phyloP scores from a whole-genome alignment of 2,888 invertebrate genomes.

The Nymphalis urticae region DNA sequence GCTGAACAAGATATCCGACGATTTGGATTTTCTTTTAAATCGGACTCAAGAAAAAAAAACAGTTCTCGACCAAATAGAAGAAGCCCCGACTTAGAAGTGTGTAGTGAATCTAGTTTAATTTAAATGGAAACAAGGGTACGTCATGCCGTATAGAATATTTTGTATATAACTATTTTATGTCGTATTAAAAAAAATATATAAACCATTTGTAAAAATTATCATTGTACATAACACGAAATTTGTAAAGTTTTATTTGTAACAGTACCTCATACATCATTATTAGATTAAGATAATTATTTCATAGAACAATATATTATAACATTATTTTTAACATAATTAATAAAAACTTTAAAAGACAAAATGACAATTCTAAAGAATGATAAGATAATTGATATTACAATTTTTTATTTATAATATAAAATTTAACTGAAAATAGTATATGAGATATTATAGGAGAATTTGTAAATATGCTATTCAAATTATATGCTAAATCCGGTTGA shows the following conservation, averaged over 20 bases:
- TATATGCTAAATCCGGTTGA: slow-evolving; percentile 6
- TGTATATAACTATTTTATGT: slow-evolving; percentile 38
- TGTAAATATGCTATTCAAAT: slow-evolving; percentile 24
- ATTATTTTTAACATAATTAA: background rate
- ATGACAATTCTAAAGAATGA: too few relatives aligned
- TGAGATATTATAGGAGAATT: slow-evolving; percentile 5
- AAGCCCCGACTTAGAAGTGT: slow-evolving; percentile 65
- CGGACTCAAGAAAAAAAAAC: slow-evolving; percentile 71
- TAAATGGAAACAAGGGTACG: slow-evolving; percentile 67
- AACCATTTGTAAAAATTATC: slow-evolving; percentile 7
- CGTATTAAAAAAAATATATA: background rate
- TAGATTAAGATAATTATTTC: slow-evolving; percentile 1
- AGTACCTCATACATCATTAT: slow-evolving; percentile 10
- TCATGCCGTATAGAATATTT: slow-evolving; percentile 45
- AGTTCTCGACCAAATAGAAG: slow-evolving; percentile 62
- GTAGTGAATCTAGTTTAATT: slow-evolving; percentile 41
- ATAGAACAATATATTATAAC: background rate
- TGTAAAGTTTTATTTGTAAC: slow-evolving; percentile 8
- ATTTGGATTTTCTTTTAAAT: slow-evolving; percentile 90
- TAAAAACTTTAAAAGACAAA: background rate
- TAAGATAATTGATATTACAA: too few relatives aligned
- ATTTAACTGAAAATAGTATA: background rate
- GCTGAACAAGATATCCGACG: slow-evolving; percentile 90
- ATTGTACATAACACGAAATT: slow-evolving; percentile 2
- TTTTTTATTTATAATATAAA: too few relatives aligned